Percentiles rank a stretch among this genome's conserved stretches.
These are phyloP conservation scores for Bruchidius siliquastri DNA, from an alignment of 2,888 invertebrate genomes.

Conservation along the genomic window DNA sequence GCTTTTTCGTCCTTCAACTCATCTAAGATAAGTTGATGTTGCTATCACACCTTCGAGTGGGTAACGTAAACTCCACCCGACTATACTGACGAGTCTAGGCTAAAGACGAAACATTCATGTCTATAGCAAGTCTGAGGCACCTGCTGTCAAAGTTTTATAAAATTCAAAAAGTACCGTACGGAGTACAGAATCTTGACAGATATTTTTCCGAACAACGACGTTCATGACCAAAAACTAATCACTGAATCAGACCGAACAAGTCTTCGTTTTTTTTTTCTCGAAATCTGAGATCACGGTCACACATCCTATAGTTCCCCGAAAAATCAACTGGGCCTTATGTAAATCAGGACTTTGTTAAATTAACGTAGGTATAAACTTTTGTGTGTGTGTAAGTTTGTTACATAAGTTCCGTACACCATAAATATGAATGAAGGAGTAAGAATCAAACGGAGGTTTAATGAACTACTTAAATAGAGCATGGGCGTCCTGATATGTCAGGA, in stretches of 20 bases:
- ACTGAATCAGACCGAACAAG: neutral
- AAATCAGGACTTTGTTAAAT: neutral
- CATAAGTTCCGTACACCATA: neutral
- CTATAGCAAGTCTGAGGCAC: too few relatives aligned
- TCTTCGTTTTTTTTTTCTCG: neutral
- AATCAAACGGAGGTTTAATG: neutral
- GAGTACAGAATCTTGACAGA: too few relatives aligned
- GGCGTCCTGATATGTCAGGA: neutral
- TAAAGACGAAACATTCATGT: too few relatives aligned
- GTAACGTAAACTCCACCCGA: too few relatives aligned
- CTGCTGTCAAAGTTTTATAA: too few relatives aligned
- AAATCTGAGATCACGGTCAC: neutral
- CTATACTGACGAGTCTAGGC: too few relatives aligned
- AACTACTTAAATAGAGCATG: neutral
- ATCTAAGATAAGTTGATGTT: too few relatives aligned
- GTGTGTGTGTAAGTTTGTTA: neutral
- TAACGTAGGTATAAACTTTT: neutral
- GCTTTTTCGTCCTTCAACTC: too few relatives aligned
- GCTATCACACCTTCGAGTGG: too few relatives aligned
- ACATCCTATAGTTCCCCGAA: neutral
- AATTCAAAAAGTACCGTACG: too few relatives aligned
- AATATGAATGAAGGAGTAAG: neutral
- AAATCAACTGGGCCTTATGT: neutral
- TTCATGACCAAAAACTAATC: neutral
- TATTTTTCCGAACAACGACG: too few relatives aligned